These are phyloP conservation scores for Poeciliopsis prolifica DNA, from an alignment of 2,113 vertebrate genomes.

Conservation along the genomic window DNA sequence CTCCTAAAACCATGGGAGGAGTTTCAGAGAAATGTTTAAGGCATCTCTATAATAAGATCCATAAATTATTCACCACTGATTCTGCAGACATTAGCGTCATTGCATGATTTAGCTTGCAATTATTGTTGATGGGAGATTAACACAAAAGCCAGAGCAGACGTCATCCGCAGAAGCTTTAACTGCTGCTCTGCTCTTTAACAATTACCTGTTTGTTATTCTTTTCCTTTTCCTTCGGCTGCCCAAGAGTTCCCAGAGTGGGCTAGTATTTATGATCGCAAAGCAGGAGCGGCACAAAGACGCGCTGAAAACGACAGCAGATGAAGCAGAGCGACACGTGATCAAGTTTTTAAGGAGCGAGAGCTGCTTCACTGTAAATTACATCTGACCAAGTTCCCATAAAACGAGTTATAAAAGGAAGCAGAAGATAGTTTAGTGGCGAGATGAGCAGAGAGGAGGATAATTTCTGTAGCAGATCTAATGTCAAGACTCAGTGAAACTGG, in stretches of 20 bases:
- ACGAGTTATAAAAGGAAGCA: not conserved
- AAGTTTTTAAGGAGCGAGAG: no score
- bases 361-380: not conserved
- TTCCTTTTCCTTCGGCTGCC: not conserved
- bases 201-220: slow-evolving; percentile 8
- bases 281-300: no score
- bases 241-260: no score
- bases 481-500: slow-evolving; percentile 1
- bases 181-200: not conserved
- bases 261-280: no score
- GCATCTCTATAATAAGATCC: slow-evolving; percentile 30
- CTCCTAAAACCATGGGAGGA: slow-evolving; percentile 1
- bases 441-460: no score
- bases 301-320: no score
- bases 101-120: slow-evolving; percentile 21
- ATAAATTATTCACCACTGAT: slow-evolving; percentile 42
- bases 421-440: not conserved
- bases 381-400: not conserved
- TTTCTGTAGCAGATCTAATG: not conserved
- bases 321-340: no score
- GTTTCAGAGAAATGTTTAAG: slow-evolving; percentile 13
- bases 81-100: slow-evolving; percentile 48
- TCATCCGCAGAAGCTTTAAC: slow-evolving; percentile 26
- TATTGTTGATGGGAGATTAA: slow-evolving; percentile 32
- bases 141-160: slow-evolving; percentile 18